Evolutionary conservation across 2,888 invertebrate species (phyloP), one percentile per base, ranked within the genome.

Genomic region (Podotricha telesiphe): DNA sequence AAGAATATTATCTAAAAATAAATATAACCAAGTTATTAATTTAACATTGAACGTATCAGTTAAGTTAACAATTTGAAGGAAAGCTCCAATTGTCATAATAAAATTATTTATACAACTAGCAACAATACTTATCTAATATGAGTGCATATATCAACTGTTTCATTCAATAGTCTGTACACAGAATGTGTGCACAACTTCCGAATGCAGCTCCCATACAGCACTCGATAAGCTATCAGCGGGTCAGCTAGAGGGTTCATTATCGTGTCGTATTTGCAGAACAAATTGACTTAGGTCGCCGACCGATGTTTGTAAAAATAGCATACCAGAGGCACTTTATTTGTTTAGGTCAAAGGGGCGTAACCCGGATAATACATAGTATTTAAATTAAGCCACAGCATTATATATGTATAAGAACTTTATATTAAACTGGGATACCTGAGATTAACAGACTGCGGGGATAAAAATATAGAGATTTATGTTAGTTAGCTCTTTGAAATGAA

Each of bases 211-310:
- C 28, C 69, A 63, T 64, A 68, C 55, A 55, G n/a, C n/a, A n/a
- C n/a, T n/a, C 68, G 76, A 80, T 79, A 78, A 65, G 76, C 72
- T 79, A 80, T 79, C 80, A 68, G 53, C 68, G 56, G 78, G 78
- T 78, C 79, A 76, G 67, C 66, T 69, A 67, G 72, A 65, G 70
- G 67, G 76, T 80, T 77, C 77, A 79, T 77, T 77, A 78, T 73
- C 76, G 74, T 72, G 58, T 22, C 28, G 64, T 59, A 67, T 68
- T 68, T 64, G 68, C 70, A 40, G 50, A 55, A 28, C 55, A 59
- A 63, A 66, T 75, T 74, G 70, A 65, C 73, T 73, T 72, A 75
- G 75, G 76, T 77, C 78, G 75, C 72, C 75, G 74, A 70, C 64
- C 71, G 65, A 55, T 58, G 56, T 68, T 65, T 66, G 68, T 65